Conservation (phyloP, 2,888 invertebrate genomes). For the Chymomyza fuscimana region DNA sequence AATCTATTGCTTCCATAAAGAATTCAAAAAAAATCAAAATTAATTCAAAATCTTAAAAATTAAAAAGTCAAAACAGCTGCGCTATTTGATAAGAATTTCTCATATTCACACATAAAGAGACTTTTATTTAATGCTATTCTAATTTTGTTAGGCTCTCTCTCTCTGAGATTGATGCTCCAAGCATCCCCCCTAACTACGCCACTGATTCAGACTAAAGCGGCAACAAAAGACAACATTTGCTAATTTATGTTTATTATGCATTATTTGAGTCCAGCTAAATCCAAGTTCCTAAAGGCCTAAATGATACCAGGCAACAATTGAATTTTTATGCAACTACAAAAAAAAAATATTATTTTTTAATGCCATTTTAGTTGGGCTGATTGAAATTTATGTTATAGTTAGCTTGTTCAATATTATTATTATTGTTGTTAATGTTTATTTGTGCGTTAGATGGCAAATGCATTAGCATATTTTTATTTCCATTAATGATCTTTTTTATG, state of each 20-base stretch:
- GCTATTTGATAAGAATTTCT: too few species aligned
- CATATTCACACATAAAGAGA: too few species aligned
- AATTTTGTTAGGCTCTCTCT: too few species aligned
- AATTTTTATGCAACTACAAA: slow-evolving; percentile 32
- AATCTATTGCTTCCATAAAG: too few species aligned
- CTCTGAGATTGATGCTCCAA: too few species aligned
- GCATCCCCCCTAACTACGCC: too few species aligned
- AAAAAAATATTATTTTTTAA: slow-evolving; percentile 22
- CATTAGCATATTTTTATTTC: not conserved
- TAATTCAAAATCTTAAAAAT: too few species aligned
- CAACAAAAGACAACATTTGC: slow-evolving; percentile 2
- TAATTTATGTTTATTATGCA: slow-evolving; percentile 23
- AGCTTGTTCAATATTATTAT: slow-evolving; percentile 1
- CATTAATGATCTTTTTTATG: slow-evolving; percentile 36
- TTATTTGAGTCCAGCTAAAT: slow-evolving; percentile 1
- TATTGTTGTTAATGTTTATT: slow-evolving; percentile 15
- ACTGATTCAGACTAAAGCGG: not conserved
- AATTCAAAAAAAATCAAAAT: too few species aligned
- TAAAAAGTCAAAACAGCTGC: too few species aligned
- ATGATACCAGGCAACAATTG: slow-evolving; percentile 4
- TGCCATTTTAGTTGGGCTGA: slow-evolving; percentile 21
- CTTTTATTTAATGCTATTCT: too few species aligned
- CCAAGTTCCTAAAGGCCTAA: not conserved
- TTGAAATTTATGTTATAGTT: slow-evolving; percentile 24
- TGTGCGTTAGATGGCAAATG: slow-evolving; percentile 23